Evolutionary conservation across 2,888 invertebrate species (phyloP), one percentile per base, ranked within the genome.

Genomic region (Acanthoscelides obtectus): DNA sequence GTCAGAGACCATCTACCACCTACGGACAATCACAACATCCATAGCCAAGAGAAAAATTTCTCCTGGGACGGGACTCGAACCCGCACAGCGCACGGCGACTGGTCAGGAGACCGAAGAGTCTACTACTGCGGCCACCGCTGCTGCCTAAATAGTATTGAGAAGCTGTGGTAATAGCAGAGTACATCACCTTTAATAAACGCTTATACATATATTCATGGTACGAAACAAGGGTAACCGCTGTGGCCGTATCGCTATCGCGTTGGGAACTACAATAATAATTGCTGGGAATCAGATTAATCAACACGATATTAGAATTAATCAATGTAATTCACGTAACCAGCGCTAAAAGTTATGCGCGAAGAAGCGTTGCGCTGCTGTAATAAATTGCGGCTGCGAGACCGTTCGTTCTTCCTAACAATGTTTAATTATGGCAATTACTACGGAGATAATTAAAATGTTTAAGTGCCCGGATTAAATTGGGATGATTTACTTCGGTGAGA

Each of bases 231-330:
- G 45, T 45, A 45, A 17, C 45, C 45, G 45, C 17, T 6, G 45
- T 45, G 17, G 45, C 45, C 45, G 45, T 45, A 45, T 45, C 45
- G 45, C 45, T 45, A 45, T 45, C 45, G 5, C 12, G 45, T 45
- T 45, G 45, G 45, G 22, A 67, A 22, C 63, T 70, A 67, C 70
- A 22, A 65, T 21, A 68, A 19, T 71, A 71, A 71, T 71, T 71
- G 71, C 71, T 71, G 71, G 71, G 71, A 71, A 71, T 71, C 68
- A 20, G 68, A 68, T 71, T 71, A 71, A 70, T 70, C 66, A 66
- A 66, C 70, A 66, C 25, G 66, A 67, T 65, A 22, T 63, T n/a
- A n/a, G 64, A 65, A 71, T 71, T 71, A 67, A 71, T 71, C 70
- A 68, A 45, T 71, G 68, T 68, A 65, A 68, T 68, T 65, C 71